Evolutionary conservation across 1,140 invertebrate genomes (phyloP), one percentile per base, ranked within the genome.

Genomic region (Drosophila orena): DNA sequence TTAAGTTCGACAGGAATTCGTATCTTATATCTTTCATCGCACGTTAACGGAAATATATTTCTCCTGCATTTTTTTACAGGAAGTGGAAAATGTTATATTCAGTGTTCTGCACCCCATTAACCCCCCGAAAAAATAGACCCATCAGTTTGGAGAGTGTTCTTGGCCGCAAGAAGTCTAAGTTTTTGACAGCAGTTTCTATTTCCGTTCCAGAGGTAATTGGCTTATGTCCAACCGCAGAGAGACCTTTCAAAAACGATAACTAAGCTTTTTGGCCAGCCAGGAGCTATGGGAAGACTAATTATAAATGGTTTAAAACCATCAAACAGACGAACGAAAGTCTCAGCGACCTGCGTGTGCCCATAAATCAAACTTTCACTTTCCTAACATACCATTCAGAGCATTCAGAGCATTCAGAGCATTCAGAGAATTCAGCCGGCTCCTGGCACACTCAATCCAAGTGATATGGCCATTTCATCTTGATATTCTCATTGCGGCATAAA

Each of bases 361-460:
- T 86, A 86, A 86, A 88, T 86, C 81, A 85, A 81, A 88, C 81
- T 88, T 88, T 86, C 83, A 86, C 74, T 85, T 86, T 69, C 59
- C 14, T n/a, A n/a, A 11, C 22, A 3, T 37, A 55, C 38, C 17
- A 17, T 17, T 17, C 17, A 17, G 17, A 17, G 17, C 22, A 3
- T 37, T 66, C 38, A 15, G 8, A 4, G n/a, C 17, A 17, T 17
- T 17, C 17, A 17, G 17, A 17, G 17, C 22, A 3, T 37, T 66
- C 38, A 15, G 8, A 4, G n/a, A n/a, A n/a, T n/a, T n/a, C n/a
- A n/a, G n/a, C n/a, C 4, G 3, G 8, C 47, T 37, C 24, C 14
- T 40, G 15, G 0, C 24, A 24, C 37, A 42, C 56, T 14, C 11
- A 47, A 56, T 52, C 50, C 38, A 56, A 55, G 55, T 53, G 27